Evolutionary conservation across 1,140 invertebrate species (phyloP).

Genomic region (Aphis gossypii): DNA sequence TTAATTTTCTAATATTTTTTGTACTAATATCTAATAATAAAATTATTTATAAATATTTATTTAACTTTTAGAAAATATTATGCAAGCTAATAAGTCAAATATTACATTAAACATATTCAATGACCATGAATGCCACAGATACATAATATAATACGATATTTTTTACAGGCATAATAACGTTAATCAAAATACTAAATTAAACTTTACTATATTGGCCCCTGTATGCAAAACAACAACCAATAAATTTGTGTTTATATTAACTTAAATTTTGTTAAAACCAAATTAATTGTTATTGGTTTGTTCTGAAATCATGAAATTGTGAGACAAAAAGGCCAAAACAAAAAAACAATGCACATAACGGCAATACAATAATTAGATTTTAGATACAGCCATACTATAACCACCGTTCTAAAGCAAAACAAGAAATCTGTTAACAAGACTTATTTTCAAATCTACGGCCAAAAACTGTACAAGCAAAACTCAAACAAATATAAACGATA

Average conservation of each 20-base stretch:
- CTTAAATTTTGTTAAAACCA: background rate
- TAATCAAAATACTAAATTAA: too few relatives aligned
- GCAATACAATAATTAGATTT: background rate
- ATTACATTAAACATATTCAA: too few relatives aligned
- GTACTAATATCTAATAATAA: too few relatives aligned
- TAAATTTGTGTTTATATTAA: background rate
- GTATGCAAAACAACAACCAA: background rate
- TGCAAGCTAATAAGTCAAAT: too few relatives aligned
- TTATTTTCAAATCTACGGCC: background rate
- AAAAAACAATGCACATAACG: background rate
- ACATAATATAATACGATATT: too few relatives aligned
- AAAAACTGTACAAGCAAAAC: background rate
- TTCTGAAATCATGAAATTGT: too few relatives aligned
- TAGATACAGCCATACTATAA: background rate
- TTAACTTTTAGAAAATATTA: too few relatives aligned
- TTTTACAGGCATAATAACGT: too few relatives aligned
- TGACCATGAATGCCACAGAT: too few relatives aligned
- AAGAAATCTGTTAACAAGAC: background rate
- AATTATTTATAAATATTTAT: too few relatives aligned
- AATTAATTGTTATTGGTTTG: background rate
- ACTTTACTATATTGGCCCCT: too few relatives aligned
- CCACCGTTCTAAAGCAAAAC: background rate
- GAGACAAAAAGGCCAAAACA: background rate
- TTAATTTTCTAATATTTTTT: too few relatives aligned
- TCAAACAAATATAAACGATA: background rate